A percentile compares a stretch with the other conserved stretches of the same genome.
Conservation (phyloP, 2,113 vertebrate genomes). For the Xenopus laevis region DNA sequence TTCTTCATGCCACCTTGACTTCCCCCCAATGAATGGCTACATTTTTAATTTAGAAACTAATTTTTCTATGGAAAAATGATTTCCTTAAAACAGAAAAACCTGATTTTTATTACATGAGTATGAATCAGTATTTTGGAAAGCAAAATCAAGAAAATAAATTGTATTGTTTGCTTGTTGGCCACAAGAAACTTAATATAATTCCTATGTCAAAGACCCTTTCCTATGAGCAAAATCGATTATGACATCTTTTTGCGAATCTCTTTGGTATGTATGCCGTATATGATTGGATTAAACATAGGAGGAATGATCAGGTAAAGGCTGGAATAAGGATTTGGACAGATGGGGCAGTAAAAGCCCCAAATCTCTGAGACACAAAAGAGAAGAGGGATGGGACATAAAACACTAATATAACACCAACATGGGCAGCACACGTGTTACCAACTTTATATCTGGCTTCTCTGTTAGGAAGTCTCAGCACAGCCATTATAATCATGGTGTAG, state of each 20-base stretch:
- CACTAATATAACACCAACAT: constrained; percentile 47
- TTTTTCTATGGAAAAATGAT: no score
- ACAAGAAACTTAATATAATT: no score
- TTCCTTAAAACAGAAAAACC: no score
- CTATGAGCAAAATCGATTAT: neutral
- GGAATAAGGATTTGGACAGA: constrained; percentile 20
- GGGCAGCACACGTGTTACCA: constrained; percentile 48
- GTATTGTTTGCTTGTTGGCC: no score
- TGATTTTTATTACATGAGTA: no score
- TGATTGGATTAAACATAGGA: constrained; percentile 35
- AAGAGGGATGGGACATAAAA: constrained; percentile 51
- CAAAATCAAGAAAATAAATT: no score
- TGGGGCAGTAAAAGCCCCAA: neutral
- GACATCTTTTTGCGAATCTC: constrained; percentile 15
- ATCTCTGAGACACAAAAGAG: neutral
- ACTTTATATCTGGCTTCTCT: constrained; percentile 42
- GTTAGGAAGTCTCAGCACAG: constrained; percentile 40
- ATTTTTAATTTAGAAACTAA: no score
- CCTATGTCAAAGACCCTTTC: no score
- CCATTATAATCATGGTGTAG: no score
- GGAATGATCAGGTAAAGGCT: constrained; percentile 34
- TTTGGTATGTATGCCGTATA: constrained; percentile 30
- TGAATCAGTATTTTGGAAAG: no score
- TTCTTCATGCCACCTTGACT: no score
- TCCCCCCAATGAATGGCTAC: no score